phyloP scores from a whole-genome alignment of 2,113 vertebrate genomes.

The Actinemys pallida region DNA sequence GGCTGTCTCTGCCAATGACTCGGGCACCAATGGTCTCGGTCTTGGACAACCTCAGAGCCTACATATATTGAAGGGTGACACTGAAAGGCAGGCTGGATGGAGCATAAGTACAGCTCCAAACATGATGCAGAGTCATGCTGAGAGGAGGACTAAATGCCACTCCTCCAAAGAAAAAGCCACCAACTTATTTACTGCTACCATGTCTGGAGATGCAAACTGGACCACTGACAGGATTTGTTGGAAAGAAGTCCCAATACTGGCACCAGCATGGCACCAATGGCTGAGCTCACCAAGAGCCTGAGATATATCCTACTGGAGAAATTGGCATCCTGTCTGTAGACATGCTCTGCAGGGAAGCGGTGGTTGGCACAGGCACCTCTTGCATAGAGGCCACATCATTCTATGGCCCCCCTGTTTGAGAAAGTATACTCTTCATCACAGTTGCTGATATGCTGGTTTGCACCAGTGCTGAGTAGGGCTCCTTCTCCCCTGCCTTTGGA shows the following conservation, averaged over 20 bases:
- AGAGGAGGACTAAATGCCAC: background rate
- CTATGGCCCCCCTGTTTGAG: background rate
- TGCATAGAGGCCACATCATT: background rate
- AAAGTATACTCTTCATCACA: background rate
- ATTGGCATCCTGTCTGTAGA: background rate
- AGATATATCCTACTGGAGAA: background rate
- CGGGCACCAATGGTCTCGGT: background rate
- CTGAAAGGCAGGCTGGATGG: background rate
- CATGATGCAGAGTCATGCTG: background rate
- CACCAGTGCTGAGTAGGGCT: background rate
- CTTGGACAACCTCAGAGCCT: background rate
- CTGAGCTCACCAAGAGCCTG: background rate
- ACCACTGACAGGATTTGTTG: background rate
- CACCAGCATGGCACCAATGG: background rate
- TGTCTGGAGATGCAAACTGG: background rate
- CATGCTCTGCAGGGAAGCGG: background rate
- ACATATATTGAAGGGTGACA: background rate
- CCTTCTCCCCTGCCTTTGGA: background rate
- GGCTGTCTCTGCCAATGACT: background rate
- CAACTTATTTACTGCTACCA: background rate
- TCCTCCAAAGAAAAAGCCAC: background rate
- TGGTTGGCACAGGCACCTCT: background rate
- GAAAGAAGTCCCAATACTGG: background rate
- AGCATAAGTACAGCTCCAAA: slow-evolving; percentile 8
- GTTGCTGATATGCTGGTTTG: background rate